Evolutionary conservation across 2,888 invertebrate species (phyloP).

Genomic region (Lepidochitona cinerea): DNA sequence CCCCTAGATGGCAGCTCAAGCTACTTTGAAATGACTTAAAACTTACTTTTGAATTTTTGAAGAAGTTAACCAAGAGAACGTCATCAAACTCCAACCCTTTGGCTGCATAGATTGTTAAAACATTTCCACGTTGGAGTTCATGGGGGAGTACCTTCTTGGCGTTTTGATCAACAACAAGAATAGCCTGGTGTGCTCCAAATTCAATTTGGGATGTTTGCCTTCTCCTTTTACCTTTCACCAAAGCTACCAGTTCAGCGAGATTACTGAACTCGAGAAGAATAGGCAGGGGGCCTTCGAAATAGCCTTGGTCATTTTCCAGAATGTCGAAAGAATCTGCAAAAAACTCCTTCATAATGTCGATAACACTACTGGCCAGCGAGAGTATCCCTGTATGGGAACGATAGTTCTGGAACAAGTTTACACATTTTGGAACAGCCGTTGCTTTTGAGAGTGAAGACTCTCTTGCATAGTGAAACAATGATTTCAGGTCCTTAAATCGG

Average conservation of each 20-base stretch:
- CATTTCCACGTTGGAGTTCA: constrained; percentile 53
- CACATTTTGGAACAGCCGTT: constrained; percentile 44
- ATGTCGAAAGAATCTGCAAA: constrained; percentile 64
- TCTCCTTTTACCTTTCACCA: constrained; percentile 49
- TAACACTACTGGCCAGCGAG: constrained; percentile 53
- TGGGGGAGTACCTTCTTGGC: constrained; percentile 54
- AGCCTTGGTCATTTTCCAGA: constrained; percentile 57
- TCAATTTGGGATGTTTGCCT: constrained; percentile 62
- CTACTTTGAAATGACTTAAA: too few species aligned
- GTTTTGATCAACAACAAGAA: constrained; percentile 57
- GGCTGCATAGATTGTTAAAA: constrained; percentile 63
- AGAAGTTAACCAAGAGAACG: constrained; percentile 64
- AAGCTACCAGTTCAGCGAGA: constrained; percentile 43
- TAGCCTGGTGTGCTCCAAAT: constrained; percentile 66
- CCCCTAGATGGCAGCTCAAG: too few species aligned
- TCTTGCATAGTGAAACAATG: constrained; percentile 55
- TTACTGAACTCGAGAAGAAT: constrained; percentile 58
- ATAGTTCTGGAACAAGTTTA: constrained; percentile 54
- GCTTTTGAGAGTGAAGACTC: constrained; percentile 37
- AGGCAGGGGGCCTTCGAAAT: constrained; percentile 59
- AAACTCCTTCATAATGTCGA: constrained; percentile 47
- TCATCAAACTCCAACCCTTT: constrained; percentile 40
- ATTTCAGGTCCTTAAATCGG: constrained; percentile 56
- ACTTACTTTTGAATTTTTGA: constrained; percentile 60
- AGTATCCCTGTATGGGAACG: constrained; percentile 63